Evolutionary conservation across 30 jellyfish, hydroid and myxozoan species (phyloP), one percentile per base, ranked within the genome.

Genomic region (Aurelia sp.): DNA sequence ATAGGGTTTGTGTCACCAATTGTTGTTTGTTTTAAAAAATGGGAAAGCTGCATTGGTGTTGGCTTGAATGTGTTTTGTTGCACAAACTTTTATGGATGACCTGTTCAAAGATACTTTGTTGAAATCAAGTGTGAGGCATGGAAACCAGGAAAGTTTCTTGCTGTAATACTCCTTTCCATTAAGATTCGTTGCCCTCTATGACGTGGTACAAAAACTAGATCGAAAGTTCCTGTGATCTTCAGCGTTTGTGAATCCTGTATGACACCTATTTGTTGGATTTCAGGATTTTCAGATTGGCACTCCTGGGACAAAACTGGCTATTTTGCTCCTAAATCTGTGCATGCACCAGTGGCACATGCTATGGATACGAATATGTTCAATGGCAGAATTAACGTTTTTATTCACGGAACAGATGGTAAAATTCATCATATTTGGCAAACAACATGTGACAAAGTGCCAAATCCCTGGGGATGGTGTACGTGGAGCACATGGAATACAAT

Each of bases 381-480:
- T 85, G 99, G 99, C 27, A 59, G 95, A 70, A 67, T 94, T 50
- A 88, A 94, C 67, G 97, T 94, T 11, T 94, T 94, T 78, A 87
- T 94, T n/a, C 97, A 89, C 72, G 97, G 99, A 27, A 85, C 94
- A 13, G 99, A 94, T 84, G 97, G 96, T 4, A 81, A 88, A 61
- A 63, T 94, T 40, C 97, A 94, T 73, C 99, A 94, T 78, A 94
- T 94, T 18, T 94, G 97, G 97, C 99, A 94, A 68, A 94, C 99
- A 59, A 94, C 99, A 4, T 94, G 99, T 85, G 99, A 94, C 92
- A 89, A 89, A 62, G 99, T 94, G 58, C 99, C 99, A 21, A 94
- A 94, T 75, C 99, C 99, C 3, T 94, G 99, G 99, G 99, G 99
- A 18, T 94, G 99, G 99, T 94, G 99, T 77, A 94, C 99, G 31